A percentile compares a stretch with the other conserved stretches of the same genome.
These are phyloP conservation scores for cattle (Bos taurus) DNA, from an alignment of 2,113 vertebrate species.

Conservation along the genomic window DNA sequence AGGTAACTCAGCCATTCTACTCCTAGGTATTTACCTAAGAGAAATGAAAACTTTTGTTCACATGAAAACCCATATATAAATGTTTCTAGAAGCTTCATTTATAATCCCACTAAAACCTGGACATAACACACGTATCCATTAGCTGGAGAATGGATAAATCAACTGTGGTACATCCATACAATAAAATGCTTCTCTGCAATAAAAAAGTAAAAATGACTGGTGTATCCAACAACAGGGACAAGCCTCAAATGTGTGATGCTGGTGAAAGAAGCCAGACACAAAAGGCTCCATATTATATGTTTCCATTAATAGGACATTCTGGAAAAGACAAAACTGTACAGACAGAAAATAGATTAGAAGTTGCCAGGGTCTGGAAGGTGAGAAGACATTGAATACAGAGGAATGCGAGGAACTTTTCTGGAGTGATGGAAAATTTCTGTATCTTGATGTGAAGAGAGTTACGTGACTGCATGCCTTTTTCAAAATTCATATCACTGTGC, in stretches of 20 bases:
- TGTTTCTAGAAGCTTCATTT: background rate
- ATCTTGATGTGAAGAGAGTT: background rate
- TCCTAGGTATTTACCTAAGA: background rate
- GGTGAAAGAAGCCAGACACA: background rate
- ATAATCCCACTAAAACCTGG: background rate
- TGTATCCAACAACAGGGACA: background rate
- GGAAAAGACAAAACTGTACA: background rate
- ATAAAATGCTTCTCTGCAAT: background rate
- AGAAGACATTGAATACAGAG: background rate
- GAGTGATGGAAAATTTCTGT: background rate
- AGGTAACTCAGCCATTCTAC: background rate
- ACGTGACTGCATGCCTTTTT: background rate
- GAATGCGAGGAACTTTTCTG: background rate
- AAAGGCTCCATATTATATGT: background rate
- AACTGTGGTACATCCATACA: too few species aligned
- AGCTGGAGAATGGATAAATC: background rate
- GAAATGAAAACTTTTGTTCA: background rate
- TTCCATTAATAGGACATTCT: background rate
- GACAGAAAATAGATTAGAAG: background rate
- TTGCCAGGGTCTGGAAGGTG: background rate
- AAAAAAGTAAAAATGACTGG: background rate
- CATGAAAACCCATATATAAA: background rate
- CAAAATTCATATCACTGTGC: background rate
- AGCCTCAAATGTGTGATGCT: background rate
- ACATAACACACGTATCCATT: background rate